These are phyloP conservation scores for Psittacus erithacus DNA, from an alignment of 2,113 vertebrate genomes.

Conservation along the genomic window DNA sequence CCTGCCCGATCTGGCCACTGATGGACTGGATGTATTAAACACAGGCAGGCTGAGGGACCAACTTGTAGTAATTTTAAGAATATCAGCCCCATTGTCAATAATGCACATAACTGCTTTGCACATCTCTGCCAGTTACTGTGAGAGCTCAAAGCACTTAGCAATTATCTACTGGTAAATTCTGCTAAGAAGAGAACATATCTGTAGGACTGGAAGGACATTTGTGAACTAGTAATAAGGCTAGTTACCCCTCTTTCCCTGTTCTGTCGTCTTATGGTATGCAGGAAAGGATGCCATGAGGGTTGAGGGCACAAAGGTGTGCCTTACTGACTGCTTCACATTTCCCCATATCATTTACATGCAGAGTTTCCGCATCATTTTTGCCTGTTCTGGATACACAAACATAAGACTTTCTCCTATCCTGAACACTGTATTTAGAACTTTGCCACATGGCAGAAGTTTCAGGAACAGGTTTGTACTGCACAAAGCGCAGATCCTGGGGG, in stretches of 20 bases:
- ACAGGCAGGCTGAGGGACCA: not conserved
- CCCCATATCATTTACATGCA: rapidly evolving
- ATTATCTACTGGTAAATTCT: not conserved
- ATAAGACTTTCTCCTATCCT: not conserved
- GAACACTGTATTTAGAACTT: not conserved
- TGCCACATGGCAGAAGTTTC: not conserved
- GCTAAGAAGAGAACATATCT: not conserved
- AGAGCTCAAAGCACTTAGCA: not conserved
- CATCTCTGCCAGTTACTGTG: rapidly evolving
- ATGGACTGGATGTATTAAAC: not conserved
- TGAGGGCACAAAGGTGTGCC: not conserved
- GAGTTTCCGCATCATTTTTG: not conserved
- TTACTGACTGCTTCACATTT: not conserved
- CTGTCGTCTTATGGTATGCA: rapidly evolving
- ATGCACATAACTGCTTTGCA: rapidly evolving
- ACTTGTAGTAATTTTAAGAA: not conserved
- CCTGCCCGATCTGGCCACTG: rapidly evolving
- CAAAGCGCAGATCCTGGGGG: rapidly evolving
- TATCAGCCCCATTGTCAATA: rapidly evolving
- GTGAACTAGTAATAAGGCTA: not conserved
- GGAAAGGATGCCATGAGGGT: not conserved
- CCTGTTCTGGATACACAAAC: not conserved
- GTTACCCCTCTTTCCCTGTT: not conserved
- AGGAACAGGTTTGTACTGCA: not conserved
- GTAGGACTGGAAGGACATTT: not conserved